Conservation (phyloP, 2,888 invertebrate genomes). For the Xestoiulus laeticollis region DNA sequence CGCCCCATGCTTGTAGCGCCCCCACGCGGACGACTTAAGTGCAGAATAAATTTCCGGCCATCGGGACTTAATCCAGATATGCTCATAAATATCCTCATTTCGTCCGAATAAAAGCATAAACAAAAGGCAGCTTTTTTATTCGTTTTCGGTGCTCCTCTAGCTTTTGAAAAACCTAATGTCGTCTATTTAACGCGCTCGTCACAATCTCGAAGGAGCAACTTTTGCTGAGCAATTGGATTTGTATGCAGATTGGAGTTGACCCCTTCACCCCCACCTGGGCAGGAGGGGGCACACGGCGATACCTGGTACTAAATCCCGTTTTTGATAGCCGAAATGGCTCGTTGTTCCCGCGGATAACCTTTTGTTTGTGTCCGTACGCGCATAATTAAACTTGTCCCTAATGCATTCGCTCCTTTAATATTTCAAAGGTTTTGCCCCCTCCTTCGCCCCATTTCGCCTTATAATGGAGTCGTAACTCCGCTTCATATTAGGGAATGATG, state of each 20-base stretch:
- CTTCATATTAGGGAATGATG: background rate
- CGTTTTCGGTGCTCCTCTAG: too few relatives aligned
- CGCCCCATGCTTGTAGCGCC: too few relatives aligned
- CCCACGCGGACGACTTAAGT: too few relatives aligned
- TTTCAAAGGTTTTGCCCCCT: background rate
- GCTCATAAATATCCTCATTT: too few relatives aligned
- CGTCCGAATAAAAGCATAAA: too few relatives aligned
- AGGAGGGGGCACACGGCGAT: too few relatives aligned
- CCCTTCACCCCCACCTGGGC: background rate
- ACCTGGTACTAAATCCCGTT: too few relatives aligned
- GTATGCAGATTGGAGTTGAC: slow-evolving; percentile 5
- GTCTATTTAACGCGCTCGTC: background rate
- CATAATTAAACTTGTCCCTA: background rate
- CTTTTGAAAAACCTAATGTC: background rate
- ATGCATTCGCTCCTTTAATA: background rate
- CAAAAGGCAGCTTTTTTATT: background rate
- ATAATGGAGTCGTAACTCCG: slow-evolving; percentile 7
- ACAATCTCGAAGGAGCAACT: background rate
- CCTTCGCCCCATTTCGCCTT: background rate
- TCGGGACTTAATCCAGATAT: too few relatives aligned
- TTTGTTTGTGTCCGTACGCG: background rate
- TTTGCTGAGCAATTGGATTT: background rate
- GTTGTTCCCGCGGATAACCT: too few relatives aligned
- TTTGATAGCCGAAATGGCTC: too few relatives aligned
- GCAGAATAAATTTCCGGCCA: too few relatives aligned